These are phyloP conservation scores for Lapara coniferarum DNA, from an alignment of 2,888 invertebrate species.

Conservation along the genomic window DNA sequence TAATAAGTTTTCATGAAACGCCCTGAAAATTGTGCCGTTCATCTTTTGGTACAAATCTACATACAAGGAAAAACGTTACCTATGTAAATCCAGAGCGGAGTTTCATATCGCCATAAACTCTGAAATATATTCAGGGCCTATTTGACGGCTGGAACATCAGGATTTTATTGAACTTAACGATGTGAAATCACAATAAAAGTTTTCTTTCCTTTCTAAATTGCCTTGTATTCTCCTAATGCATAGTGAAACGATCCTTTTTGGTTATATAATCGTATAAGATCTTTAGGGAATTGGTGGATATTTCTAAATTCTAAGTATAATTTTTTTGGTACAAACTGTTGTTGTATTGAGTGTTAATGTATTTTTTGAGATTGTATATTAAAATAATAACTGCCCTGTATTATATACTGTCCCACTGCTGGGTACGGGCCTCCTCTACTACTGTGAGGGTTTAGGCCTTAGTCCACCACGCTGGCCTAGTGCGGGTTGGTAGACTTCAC, in stretches of 20 bases:
- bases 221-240: constrained; percentile 14
- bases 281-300: neutral
- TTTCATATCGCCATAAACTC: constrained; percentile 18
- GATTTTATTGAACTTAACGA: constrained; percentile 25
- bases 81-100: constrained; percentile 1
- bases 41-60: neutral
- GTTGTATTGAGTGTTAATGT: neutral
- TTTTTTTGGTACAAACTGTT: too few species aligned
- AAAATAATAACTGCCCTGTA: too few species aligned
- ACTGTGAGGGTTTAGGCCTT: too few species aligned
- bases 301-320: neutral
- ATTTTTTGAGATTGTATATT: too few species aligned
- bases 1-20: too few species aligned
- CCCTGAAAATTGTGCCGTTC: neutral
- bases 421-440: too few species aligned
- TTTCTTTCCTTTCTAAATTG: constrained; percentile 10
- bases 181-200: constrained; percentile 24
- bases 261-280: neutral
- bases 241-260: constrained; percentile 10
- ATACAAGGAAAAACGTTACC: neutral
- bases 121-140: constrained; percentile 20
- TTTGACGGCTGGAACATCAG: constrained; percentile 18
- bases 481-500: too few species aligned
- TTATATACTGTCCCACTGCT: too few species aligned
- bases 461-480: too few species aligned